These are phyloP conservation scores for Drosophila meridionalis DNA, from an alignment of 2,888 invertebrate genomes.

Conservation along the genomic window DNA sequence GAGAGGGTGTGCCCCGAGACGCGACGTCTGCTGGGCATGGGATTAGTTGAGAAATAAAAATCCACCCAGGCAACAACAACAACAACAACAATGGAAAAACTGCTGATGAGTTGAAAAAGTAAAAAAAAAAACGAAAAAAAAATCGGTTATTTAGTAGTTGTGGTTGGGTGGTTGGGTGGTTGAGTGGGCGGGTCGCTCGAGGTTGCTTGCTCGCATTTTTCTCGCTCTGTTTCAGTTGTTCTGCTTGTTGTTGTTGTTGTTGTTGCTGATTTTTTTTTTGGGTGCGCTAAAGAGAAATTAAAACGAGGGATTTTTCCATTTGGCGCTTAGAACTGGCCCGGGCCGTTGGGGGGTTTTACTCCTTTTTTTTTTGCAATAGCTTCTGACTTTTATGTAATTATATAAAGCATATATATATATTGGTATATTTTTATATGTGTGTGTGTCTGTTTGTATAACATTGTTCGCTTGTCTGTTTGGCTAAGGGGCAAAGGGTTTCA, in stretches of 20 bases:
- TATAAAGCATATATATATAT: conserved; percentile 52
- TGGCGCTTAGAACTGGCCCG: conserved; percentile 43
- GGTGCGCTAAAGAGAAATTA: conserved; percentile 70
- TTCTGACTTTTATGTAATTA: conserved; percentile 78
- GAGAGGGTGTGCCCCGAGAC: conserved; percentile 67
- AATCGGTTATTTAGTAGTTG: conserved; percentile 63
- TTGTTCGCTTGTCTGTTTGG: conserved; percentile 50
- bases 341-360: conserved; percentile 11
- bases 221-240: conserved; percentile 49
- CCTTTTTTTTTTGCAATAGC: conserved; percentile 28
- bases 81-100: conserved; percentile 48
- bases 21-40: conserved; percentile 56
- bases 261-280: conserved; percentile 38
- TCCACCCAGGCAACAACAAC: conserved; percentile 56
- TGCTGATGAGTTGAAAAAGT: conserved; percentile 74
- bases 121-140: conserved; percentile 20
- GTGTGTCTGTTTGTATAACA: conserved; percentile 18
- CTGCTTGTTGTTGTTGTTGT: conserved; percentile 5
- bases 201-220: conserved; percentile 36
- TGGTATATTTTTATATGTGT: neutral
- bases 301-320: conserved; percentile 73
- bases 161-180: conserved; percentile 23
- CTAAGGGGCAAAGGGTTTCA: neutral
- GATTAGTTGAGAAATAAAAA: conserved; percentile 78
- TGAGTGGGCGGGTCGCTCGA: neutral